A percentile compares a stretch with the other conserved stretches of the same genome.
Conservation (phyloP, 2,797 vertebrate species). For the Hipposideros larvatus region DNA sequence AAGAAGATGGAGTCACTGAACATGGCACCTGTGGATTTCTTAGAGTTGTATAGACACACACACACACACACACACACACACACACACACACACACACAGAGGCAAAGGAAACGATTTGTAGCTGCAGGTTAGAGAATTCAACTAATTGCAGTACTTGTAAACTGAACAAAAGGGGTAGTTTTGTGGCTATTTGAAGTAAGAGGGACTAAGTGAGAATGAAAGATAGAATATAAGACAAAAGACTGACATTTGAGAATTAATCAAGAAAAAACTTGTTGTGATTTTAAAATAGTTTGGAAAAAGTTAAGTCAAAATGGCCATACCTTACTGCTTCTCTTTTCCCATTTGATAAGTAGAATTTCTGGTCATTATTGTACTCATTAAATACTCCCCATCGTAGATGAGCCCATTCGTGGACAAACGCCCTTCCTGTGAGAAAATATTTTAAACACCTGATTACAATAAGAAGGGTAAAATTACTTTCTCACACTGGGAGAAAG, state of each 20-base stretch:
- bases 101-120: background rate
- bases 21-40: background rate
- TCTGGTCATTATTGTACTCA: conserved; percentile 85
- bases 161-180: background rate
- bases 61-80: background rate
- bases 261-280: background rate
- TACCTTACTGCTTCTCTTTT: conserved; percentile 82
- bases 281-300: conserved; percentile 34
- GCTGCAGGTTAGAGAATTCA: background rate
- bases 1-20: background rate
- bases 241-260: background rate
- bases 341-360: conserved; percentile 81
- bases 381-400: conserved; percentile 88
- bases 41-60: background rate
- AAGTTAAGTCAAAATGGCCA: conserved; percentile 31
- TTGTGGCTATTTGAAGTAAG: background rate
- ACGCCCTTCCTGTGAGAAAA: conserved; percentile 81
- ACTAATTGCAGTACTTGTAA: background rate
- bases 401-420: conserved; percentile 90
- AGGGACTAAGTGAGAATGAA: background rate
- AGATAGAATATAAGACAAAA: background rate
- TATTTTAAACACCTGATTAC: conserved; percentile 18
- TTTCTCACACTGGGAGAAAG: background rate
- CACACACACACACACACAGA: background rate
- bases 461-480: background rate